Base-by-base conservation (phyloP, 1,140 invertebrate genomes). In the Muscidifurax raptorellus region DNA sequence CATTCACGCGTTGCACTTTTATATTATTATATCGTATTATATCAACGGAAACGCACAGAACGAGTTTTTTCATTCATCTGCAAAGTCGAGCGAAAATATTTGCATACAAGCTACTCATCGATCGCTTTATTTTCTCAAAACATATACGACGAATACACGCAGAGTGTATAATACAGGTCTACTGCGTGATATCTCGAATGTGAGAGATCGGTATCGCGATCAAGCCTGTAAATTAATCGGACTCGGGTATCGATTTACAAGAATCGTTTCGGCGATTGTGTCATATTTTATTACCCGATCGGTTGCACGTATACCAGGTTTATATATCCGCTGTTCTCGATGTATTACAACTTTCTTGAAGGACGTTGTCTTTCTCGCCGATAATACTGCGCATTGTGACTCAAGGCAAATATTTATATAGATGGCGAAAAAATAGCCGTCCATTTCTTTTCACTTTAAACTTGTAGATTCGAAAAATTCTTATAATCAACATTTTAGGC, bases 211-310 rank as follows among this genome's bases (percentile, higher is more conserved):
- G 52, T 59, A 59, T 59, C 52, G 52, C 4, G 52, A 2, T 28
- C 3, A 10, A 27, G 27, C 9, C 13, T 13, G 66, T 77, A 76
- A 83, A 83, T 83, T 78, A 78, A 78, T 78, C 75, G 74, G 1
- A 6, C 47, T 18, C 18, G 18, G 15, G 2, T 1, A 36, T 36
- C 64, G 40, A 77, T 77, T 67, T 47, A 71, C 25, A 36, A 83
- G 64, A 13, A 10, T 10, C 47, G 18, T 64, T 44, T 78, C n/a
- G 74, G 67, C 72, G 52, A 52, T 78, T 78, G 64, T 18, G 40
- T 83, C 59, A 83, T 40, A 28, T 59, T 69, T 78, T 71, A 67
- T 83, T 59, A n/a, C 9, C 15, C n/a, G 59, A 47, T 77, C 52
- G n/a, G 28, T 77, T 82, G 59, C 47, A 66, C 13, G 36, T 40